Evolutionary conservation across 2,797 vertebrate species (phyloP).

Genomic region (Malacoraja senta): DNA sequence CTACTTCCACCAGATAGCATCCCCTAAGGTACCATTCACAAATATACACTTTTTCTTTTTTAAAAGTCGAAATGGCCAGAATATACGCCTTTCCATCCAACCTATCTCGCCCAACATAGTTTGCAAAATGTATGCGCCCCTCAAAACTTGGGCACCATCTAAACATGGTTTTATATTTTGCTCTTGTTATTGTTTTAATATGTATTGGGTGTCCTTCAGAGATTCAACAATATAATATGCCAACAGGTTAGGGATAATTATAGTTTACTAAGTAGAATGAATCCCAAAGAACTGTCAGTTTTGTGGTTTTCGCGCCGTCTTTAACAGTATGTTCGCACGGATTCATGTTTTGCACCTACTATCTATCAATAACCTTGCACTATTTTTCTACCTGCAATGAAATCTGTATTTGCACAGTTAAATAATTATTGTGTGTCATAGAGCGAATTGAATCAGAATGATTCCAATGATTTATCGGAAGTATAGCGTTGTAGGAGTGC

Average conservation of each 20-base stretch:
- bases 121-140: background rate
- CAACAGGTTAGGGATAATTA: slow-evolving; percentile 1
- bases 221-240: background rate
- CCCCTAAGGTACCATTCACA: background rate
- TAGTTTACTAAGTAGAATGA: background rate
- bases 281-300: background rate
- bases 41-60: background rate
- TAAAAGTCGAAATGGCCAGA: background rate
- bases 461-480: background rate
- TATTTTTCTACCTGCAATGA: background rate
- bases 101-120: no score
- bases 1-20: background rate
- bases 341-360: background rate
- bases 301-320: background rate
- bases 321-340: background rate
- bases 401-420: background rate
- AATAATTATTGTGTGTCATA: background rate
- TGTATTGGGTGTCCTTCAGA: background rate
- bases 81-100: background rate
- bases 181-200: background rate
- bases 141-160: background rate
- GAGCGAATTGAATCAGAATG: background rate
- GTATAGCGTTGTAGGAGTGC: background rate
- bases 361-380: background rate
- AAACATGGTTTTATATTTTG: background rate